Conservation (phyloP, 2,113 vertebrate genomes). For the Aegithalos caudatus region DNA sequence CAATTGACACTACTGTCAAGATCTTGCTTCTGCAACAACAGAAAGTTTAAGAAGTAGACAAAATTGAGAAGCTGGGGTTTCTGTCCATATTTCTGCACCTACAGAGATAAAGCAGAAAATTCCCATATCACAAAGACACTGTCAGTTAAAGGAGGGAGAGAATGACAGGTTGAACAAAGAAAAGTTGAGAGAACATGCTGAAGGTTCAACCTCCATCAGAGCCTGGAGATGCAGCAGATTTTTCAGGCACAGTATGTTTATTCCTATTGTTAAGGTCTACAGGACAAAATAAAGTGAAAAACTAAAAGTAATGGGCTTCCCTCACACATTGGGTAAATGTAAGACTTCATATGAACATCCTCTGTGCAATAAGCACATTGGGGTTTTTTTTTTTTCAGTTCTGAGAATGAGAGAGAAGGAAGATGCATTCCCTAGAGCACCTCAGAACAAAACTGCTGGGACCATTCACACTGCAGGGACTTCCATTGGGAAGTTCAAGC, state of each 20-base stretch:
- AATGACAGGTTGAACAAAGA: not conserved
- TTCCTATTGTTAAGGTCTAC: not conserved
- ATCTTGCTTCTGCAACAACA: not conserved
- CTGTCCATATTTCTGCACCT: not conserved
- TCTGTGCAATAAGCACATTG: not conserved
- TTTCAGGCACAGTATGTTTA: not conserved
- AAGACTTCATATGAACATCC: not conserved
- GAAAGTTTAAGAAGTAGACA: not conserved
- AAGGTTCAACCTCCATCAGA: not conserved
- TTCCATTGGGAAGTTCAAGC: not conserved
- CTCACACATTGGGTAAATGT: no score
- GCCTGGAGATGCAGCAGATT: not conserved
- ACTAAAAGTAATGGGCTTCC: not conserved
- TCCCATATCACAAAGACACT: not conserved
- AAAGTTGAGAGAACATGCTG: not conserved
- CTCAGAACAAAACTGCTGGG: not conserved
- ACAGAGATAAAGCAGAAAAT: not conserved
- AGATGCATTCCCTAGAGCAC: not conserved
- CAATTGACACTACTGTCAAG: not conserved
- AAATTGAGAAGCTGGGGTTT: not conserved
- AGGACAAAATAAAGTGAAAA: not conserved
- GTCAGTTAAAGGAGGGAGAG: not conserved
- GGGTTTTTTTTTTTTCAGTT: not conserved
- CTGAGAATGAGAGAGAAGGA: not conserved
- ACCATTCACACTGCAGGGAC: fast-evolving